phyloP scores from a whole-genome alignment of 2,113 vertebrate species.

The Phycodurus eques region DNA sequence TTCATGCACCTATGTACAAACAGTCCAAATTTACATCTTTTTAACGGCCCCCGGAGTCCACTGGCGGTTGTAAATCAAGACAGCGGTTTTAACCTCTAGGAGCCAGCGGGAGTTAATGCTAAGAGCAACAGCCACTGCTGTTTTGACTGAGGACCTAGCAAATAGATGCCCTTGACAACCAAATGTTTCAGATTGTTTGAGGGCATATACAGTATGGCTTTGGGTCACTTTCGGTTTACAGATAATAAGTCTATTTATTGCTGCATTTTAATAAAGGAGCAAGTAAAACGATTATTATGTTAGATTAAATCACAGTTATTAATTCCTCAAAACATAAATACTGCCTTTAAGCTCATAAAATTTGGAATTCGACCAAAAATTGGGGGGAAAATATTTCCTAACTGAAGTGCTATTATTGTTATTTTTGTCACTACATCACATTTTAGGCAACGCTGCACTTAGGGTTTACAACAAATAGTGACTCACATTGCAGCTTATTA shows the following conservation, averaged over 20 bases:
- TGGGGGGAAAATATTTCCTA: no score
- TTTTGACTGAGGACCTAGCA: conserved; percentile 36
- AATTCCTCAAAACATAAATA: neutral
- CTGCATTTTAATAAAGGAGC: neutral
- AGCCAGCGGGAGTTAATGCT: conserved; percentile 52
- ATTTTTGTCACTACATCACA: neutral
- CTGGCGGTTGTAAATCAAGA: conserved; percentile 68
- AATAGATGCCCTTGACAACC: conserved; percentile 45
- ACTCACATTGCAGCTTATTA: neutral
- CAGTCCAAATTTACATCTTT: conserved; percentile 68
- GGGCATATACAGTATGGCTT: conserved; percentile 3
- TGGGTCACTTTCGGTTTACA: conserved; percentile 19
- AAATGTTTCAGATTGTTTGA: conserved; percentile 13
- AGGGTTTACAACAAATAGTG: neutral
- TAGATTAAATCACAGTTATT: neutral
- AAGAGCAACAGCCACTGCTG: conserved; percentile 39
- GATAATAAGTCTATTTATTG: neutral
- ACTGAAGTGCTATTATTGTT: neutral
- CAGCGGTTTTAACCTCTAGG: conserved; percentile 56
- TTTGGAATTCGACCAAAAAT: neutral
- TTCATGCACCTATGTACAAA: conserved; percentile 61
- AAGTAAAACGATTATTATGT: neutral
- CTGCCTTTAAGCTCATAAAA: neutral
- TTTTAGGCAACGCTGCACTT: neutral
- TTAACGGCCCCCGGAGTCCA: conserved; percentile 66